Percentiles rank a stretch among this genome's conserved stretches.
Evolutionary conservation across 1,140 invertebrate genomes (phyloP).

Genomic region (Tenebrio molitor): DNA sequence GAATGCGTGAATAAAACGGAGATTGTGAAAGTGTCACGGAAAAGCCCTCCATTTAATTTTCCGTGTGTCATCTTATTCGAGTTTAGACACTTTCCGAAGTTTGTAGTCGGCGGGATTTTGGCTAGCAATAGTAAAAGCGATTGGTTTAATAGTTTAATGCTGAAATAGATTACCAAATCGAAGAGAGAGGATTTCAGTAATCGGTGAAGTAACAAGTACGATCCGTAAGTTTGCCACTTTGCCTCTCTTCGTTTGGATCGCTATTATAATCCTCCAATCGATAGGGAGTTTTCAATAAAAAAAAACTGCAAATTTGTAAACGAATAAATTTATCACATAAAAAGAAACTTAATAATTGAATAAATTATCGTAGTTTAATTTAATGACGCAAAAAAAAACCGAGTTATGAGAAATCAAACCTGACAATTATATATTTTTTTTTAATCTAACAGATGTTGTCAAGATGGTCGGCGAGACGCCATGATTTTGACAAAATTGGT

Average conservation of each 20-base stretch:
- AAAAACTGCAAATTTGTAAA: not conserved
- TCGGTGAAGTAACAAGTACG: conserved; percentile 51
- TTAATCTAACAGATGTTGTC: too few relatives aligned
- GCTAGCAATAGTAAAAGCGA: conserved; percentile 42
- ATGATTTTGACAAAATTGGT: too few relatives aligned
- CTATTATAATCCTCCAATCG: conserved; percentile 11
- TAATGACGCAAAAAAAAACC: too few relatives aligned
- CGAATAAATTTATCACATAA: too few relatives aligned
- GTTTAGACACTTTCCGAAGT: conserved; percentile 26
- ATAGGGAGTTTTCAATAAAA: conserved; percentile 10
- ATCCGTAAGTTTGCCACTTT: conserved; percentile 49
- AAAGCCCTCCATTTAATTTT: conserved; percentile 28
- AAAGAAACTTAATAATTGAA: too few relatives aligned
- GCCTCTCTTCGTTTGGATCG: conserved; percentile 36
- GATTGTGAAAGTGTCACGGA: conserved; percentile 24
- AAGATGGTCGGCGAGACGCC: too few relatives aligned
- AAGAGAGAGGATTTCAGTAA: conserved; percentile 50
- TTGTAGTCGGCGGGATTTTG: conserved; percentile 30
- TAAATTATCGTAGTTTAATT: too few relatives aligned
- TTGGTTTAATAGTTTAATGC: conserved; percentile 54
- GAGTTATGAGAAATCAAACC: too few relatives aligned
- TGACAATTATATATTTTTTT: too few relatives aligned
- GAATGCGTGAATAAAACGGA: conserved; percentile 9
- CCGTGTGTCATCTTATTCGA: conserved; percentile 31
- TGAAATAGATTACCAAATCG: conserved; percentile 51